These are phyloP conservation scores for Phortica okadai DNA, from an alignment of 2,888 invertebrate genomes.

Conservation along the genomic window DNA sequence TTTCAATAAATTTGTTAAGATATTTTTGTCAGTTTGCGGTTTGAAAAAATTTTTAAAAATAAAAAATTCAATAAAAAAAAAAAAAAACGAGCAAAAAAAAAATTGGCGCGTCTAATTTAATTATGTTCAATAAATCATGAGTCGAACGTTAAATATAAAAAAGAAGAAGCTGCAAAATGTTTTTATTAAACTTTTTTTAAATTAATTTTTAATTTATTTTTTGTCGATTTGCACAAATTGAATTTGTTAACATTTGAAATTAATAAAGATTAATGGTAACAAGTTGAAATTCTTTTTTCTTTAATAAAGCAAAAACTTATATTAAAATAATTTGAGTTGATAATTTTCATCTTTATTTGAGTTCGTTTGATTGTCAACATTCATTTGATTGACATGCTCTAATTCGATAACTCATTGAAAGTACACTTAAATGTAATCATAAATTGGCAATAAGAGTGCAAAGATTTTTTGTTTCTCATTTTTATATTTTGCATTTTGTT, in stretches of 20 bases:
- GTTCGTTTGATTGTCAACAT: not conserved
- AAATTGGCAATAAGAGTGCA: slow-evolving; percentile 53
- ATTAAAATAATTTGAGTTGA: not conserved
- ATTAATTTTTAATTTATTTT: not conserved
- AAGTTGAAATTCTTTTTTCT: not conserved
- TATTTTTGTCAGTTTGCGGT: not conserved
- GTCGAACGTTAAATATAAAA: not conserved
- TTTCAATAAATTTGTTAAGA: not conserved
- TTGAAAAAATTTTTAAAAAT: not conserved
- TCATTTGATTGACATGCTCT: not conserved
- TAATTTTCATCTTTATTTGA: not conserved
- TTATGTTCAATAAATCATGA: not conserved
- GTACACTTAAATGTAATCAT: slow-evolving; percentile 42
- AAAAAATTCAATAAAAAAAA: not conserved
- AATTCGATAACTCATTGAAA: not conserved
- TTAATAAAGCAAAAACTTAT: too few species aligned
- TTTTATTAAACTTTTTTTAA: too few species aligned
- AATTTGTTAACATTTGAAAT: not conserved
- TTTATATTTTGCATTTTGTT: slow-evolving; percentile 4
- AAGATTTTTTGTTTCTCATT: slow-evolving; percentile 45
- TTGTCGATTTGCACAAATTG: not conserved
- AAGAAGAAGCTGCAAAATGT: not conserved
- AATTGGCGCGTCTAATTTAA: not conserved
- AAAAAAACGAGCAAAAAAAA: not conserved
- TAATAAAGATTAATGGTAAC: not conserved